Evolutionary conservation across 1,140 invertebrate species (phyloP).

Genomic region (Periplaneta americana): DNA sequence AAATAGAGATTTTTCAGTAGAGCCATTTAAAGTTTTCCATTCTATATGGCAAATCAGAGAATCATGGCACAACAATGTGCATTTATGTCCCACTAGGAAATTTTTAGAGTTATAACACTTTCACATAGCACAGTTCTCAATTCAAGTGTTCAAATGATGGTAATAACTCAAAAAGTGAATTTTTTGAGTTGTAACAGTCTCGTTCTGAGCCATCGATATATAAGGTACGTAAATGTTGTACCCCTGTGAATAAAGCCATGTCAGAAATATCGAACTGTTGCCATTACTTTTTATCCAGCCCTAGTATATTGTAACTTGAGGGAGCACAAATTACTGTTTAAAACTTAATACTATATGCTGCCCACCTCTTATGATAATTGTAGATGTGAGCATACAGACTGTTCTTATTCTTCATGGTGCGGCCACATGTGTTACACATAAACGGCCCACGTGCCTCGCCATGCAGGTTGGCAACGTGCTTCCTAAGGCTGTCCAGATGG

Average conservation of each 20-base stretch:
- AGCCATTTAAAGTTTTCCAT: too few relatives aligned
- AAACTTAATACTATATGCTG: not conserved
- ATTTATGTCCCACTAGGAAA: too few relatives aligned
- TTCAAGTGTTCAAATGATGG: too few relatives aligned
- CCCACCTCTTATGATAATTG: constrained; percentile 8
- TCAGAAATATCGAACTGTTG: not conserved
- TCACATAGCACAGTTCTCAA: too few relatives aligned
- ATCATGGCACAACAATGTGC: too few relatives aligned
- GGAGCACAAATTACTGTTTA: too few relatives aligned
- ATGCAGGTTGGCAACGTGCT: constrained; percentile 18
- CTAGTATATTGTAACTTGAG: not conserved
- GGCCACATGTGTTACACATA: constrained; percentile 15
- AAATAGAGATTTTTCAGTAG: too few relatives aligned
- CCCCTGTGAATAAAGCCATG: too few relatives aligned
- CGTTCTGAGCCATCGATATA: too few relatives aligned
- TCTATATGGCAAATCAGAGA: too few relatives aligned
- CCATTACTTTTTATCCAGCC: not conserved
- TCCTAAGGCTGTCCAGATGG: constrained; percentile 10
- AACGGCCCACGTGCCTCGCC: constrained; percentile 19
- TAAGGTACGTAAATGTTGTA: too few relatives aligned
- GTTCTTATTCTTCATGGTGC: constrained; percentile 18
- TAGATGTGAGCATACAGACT: constrained; percentile 18
- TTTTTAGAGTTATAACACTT: too few relatives aligned
- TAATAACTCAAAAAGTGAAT: not conserved
- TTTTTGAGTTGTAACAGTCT: not conserved